Evolutionary conservation across 2,113 vertebrate species (phyloP), one percentile per base, ranked within the genome.

Genomic region (Dromaius novaehollandiae): DNA sequence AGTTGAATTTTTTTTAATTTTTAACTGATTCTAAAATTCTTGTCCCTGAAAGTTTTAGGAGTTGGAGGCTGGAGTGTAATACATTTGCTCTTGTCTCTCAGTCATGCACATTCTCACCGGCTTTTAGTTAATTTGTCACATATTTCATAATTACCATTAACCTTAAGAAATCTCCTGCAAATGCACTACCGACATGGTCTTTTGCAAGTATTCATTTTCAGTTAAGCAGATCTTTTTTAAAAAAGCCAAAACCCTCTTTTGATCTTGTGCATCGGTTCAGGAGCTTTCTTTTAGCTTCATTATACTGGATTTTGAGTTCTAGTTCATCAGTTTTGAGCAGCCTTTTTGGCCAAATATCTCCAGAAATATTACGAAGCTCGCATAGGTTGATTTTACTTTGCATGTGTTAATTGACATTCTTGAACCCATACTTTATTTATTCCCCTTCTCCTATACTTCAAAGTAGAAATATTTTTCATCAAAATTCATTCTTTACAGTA

Each of bases 41-140:
- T 77, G 18, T 65, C 21, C 22, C 40, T 40, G 50, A 26, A 79
- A 75, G 38, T 28, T 24, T 82, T 65, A n/a, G 34, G 55, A 84
- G 28, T 15, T 81, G 61, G 34, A 68, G 88, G 55, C 69, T 87
- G 69, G 19, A 15, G 38, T 13, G 30, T 40, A 87, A 70, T 93
- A 25, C 40, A 73, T 88, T 77, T 94, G 50, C 40, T 81, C 80
- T 89, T 84, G 66, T 86, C 84, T 93, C 42, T 38, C 28, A 79
- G 68, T 78, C 69, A 78, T 28, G 32, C 19, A 26, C 3, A 26
- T 84, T 81, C 83, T 84, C 56, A 78, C 36, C 89, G 73, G 60
- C 69, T 91, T 75, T 63, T 18, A 89, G 87, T 74, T 84, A 74
- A 94, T 95, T 93, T 96, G 81, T 93, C 87, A 78, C 74, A 44